Evolutionary conservation across 2,797 vertebrate genomes (phyloP), one percentile per base, ranked within the genome.

Genomic region (Eremophila alpestris): DNA sequence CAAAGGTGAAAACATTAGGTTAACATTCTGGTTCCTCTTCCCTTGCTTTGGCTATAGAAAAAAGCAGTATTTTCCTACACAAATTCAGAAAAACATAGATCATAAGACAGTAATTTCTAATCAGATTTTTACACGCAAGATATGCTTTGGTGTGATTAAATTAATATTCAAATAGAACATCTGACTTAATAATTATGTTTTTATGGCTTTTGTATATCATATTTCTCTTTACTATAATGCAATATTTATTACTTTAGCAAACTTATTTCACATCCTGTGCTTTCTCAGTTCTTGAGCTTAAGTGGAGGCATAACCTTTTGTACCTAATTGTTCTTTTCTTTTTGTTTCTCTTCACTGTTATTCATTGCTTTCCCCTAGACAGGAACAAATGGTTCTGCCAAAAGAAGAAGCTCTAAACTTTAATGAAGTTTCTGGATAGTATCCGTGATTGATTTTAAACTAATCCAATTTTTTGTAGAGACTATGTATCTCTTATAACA

Each of bases 321-420:
- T 74, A 77, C 13, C 4, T 94, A 86, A 74, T 77, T 63, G 26
- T 41, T 56, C 11, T 74, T 74, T 83, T 63, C 5, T 46, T 79
- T 74, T 45, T 67, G 16, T 91, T 85, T 83, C 9, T 81, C 29
- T 51, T 71, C 34, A 43, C 41, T 85, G 10, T 90, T 67, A 78
- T 49, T 24, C 32, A 56, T 60, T 83, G 16, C 68, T 93, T 83
- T 83, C 18, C 11, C 74, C 41, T 34, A 75, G 85, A 83, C 45
- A 75, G 45, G 49, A 85, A 90, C 85, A 94, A 94, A 86, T 45
- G 4, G 7, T 83, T 93, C 79, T 94, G 73, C 69, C 80, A 89
- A 81, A 84, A 89, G 45, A 41, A 70, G 52, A 19, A 86, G 11
- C 3, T 79, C 36, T 60, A 45, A 67, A 67, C 64, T 93, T 67